A percentile compares a stretch with the other conserved stretches of the same genome.
Conservation (phyloP, 2,888 invertebrate species). For the Drosophila nigricruria region DNA sequence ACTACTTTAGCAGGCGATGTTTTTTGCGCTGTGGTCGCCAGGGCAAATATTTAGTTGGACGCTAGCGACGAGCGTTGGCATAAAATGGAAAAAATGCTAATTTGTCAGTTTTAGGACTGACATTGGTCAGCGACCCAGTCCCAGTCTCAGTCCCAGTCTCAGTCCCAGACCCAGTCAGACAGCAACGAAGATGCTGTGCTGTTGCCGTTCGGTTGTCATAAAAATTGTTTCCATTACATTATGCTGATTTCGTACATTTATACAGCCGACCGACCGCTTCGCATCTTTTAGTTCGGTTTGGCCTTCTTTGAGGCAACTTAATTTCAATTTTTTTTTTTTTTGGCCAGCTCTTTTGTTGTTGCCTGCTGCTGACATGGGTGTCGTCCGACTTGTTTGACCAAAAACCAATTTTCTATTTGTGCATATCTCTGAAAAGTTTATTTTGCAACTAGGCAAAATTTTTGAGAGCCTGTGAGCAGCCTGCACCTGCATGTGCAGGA, state of each 20-base stretch:
- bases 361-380: constrained; percentile 56
- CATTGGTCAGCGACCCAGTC: constrained; percentile 65
- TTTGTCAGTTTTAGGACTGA: constrained; percentile 79
- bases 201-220: constrained; percentile 65
- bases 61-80: constrained; percentile 50
- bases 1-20: constrained; percentile 69
- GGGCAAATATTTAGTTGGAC: constrained; percentile 73
- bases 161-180: neutral
- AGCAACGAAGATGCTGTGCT: constrained; percentile 11
- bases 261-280: constrained; percentile 61
- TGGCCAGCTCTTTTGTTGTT: constrained; percentile 11
- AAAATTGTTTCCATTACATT: constrained; percentile 82
- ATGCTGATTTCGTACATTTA: constrained; percentile 81
- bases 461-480: constrained; percentile 10
- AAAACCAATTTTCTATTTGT: constrained; percentile 75
- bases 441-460: constrained; percentile 59
- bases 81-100: constrained; percentile 80
- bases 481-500: constrained; percentile 20
- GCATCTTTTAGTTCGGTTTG: constrained; percentile 49
- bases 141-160: neutral
- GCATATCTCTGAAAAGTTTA: constrained; percentile 63
- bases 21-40: constrained; percentile 38
- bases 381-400: constrained; percentile 55
- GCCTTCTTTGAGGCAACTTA: constrained; percentile 67
- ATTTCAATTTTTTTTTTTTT: constrained; percentile 56